These are phyloP conservation scores for Cantharis rustica DNA, from an alignment of 2,888 invertebrate species.

Conservation along the genomic window DNA sequence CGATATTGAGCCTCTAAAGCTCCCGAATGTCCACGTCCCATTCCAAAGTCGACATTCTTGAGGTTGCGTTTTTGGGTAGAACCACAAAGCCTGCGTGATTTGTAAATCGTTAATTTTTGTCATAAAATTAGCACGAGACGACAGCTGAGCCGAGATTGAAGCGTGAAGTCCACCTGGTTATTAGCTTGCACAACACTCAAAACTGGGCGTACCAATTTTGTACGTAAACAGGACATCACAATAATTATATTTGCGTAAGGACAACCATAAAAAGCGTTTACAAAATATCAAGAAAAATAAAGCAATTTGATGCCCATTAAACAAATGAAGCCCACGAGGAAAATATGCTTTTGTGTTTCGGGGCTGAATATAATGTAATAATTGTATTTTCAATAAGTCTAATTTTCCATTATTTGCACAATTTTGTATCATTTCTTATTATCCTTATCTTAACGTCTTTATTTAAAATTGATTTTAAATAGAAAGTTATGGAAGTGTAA, in stretches of 20 bases:
- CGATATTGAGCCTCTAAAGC: slow-evolving; percentile 84
- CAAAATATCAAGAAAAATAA: not conserved
- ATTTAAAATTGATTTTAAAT: slow-evolving; percentile 21
- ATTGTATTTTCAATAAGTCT: not conserved
- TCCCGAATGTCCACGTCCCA: slow-evolving; percentile 82
- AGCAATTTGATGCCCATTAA: not conserved
- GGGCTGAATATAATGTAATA: not conserved
- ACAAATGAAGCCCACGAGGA: not conserved
- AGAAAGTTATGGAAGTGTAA: slow-evolving; percentile 22
- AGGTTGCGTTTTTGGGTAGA: slow-evolving; percentile 12
- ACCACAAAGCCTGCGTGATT: slow-evolving; percentile 9
- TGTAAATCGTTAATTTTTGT: slow-evolving; percentile 1
- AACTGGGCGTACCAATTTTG: slow-evolving; percentile 16
- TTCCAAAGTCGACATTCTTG: slow-evolving; percentile 70
- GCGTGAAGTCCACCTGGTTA: not conserved
- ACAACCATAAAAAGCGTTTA: slow-evolving; percentile 12
- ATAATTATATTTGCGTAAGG: slow-evolving; percentile 13
- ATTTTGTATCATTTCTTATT: not conserved
- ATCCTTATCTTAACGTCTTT: slow-evolving; percentile 6
- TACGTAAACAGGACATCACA: slow-evolving; percentile 10
- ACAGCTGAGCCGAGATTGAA: not conserved
- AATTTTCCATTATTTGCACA: slow-evolving; percentile 4
- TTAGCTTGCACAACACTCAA: slow-evolving; percentile 3
- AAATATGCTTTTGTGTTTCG: not conserved
- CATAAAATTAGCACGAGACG: not conserved